Evolutionary conservation across 2,888 invertebrate species (phyloP), one percentile per base, ranked within the genome.

Genomic region (Phymatocera aterrima): DNA sequence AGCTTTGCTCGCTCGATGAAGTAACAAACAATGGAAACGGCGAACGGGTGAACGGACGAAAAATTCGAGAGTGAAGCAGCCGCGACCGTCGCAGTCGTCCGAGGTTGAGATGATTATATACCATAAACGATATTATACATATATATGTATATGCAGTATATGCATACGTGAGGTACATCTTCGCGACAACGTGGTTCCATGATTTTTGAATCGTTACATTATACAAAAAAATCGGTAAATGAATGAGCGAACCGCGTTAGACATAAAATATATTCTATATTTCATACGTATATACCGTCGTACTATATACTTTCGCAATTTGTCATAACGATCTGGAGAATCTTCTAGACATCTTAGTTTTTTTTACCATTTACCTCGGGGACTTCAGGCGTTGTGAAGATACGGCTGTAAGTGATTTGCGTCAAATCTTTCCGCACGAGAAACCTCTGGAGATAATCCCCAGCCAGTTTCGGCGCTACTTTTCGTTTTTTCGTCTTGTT

Each of bases 1-100:
- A 34, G 61, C 75, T 60, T 77, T 10, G 60, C 43, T 77, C 68
- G 72, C 72, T 72, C 72, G 72, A 72, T 48, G 72, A 31, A 43
- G 51, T 72, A 51, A 72, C 51, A 51, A 48, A 72, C 34, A 34
- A 72, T 72, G 31, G 48, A 72, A 48, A n/a, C 18, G 3, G 72
- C 34, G 12, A 51, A 72, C 72, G 72, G 72, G 21, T 51, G 48
- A 72, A 34, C 28, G 72, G 21, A 72, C 72, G 34, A 43, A 48
- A 31, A 72, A 31, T 72, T 68, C 8, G 34, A 68, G 24, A 68
- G n/a, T 18, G 8, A 37, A 37, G 51, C 43, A 64, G 34, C 37
- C 15, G 18, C n/a, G 37, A 37, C 18, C n/a, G n/a, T n/a, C n/a
- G n/a, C n/a, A n/a, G 61, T 61, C 61, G 37, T 61, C 37, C 37